Evolutionary conservation across 2,888 invertebrate species (phyloP), one percentile per base, ranked within the genome.

Genomic region (Entomobrya multifasciata): DNA sequence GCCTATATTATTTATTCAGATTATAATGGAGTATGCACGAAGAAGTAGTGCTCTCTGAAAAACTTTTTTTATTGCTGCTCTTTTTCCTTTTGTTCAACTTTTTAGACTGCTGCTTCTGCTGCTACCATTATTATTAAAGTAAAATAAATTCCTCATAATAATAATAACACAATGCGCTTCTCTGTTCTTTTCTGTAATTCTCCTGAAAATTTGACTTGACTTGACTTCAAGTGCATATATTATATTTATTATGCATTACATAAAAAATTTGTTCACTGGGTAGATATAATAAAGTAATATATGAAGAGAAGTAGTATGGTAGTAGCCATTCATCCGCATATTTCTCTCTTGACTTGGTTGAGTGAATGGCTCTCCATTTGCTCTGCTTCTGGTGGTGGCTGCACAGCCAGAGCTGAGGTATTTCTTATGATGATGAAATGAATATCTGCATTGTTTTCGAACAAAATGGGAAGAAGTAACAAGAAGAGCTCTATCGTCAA

Each of bases 391-490:
- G 36, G 20, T 41, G n/a, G n/a, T n/a, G n/a, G n/a, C n/a, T n/a
- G 11, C 20, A 20, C 11, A 25, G 25, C 2, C 22, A 44, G 67
- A 44, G 44, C 70, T 22, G 47, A 47, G 15, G 47, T 25, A 70
- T 70, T 44, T 70, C 44, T 15, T 67, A 36, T 70, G 25, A 44
- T 70, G 22, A 70, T 70, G 70, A 70, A 22, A 70, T 70, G 70
- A 70, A 70, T 70, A 17, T 20, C 70, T 22, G 70, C 70, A 70
- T 70, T 70, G 70, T 70, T 70, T 70, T 70, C 25, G 25, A 70
- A n/a, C 17, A 47, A 47, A 70, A 70, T 70, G 70, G 70, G 8
- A 22, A 70, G 47, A 25, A 70, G 22, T 10, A 30, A 15, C 30
- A 62, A 36, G 30, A 5, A 62, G 62, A 8, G 30, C 30, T n/a